Conservation (phyloP, 1,140 invertebrate genomes). For the Centruroides vittatus region DNA sequence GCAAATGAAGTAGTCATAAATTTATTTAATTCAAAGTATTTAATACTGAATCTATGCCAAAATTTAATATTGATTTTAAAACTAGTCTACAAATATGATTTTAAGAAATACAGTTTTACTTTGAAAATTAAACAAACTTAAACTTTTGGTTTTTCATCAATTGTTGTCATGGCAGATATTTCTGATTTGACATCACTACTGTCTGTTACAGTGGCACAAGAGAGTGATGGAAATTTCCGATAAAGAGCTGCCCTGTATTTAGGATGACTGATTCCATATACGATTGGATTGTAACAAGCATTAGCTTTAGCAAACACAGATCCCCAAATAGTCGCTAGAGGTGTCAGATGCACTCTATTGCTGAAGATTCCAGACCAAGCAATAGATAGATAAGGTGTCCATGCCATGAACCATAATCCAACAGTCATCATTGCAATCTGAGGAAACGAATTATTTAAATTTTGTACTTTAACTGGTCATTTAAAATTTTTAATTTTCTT, state of each 20-base stretch:
- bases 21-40: too few relatives aligned
- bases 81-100: too few relatives aligned
- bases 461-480: neutral
- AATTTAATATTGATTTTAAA: too few relatives aligned
- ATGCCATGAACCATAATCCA: constrained; percentile 64
- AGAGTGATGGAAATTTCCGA: constrained; percentile 50
- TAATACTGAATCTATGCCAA: too few relatives aligned
- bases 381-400: constrained; percentile 66
- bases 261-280: constrained; percentile 66
- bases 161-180: constrained; percentile 1
- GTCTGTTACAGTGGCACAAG: constrained; percentile 27
- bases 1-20: too few relatives aligned
- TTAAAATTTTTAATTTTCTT: neutral
- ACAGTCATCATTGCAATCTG: constrained; percentile 66
- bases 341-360: constrained; percentile 32
- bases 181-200: constrained; percentile 6
- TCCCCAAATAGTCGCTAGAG: constrained; percentile 58
- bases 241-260: constrained; percentile 54
- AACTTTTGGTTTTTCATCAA: neutral
- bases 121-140: too few relatives aligned
- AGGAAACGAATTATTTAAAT: neutral
- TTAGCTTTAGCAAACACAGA: constrained; percentile 62
- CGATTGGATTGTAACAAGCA: constrained; percentile 65
- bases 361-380: constrained; percentile 59
- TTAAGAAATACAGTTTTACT: too few relatives aligned